These are phyloP conservation scores for Pseudomyrmex concolor DNA, from an alignment of 1,140 invertebrate genomes.

Conservation along the genomic window DNA sequence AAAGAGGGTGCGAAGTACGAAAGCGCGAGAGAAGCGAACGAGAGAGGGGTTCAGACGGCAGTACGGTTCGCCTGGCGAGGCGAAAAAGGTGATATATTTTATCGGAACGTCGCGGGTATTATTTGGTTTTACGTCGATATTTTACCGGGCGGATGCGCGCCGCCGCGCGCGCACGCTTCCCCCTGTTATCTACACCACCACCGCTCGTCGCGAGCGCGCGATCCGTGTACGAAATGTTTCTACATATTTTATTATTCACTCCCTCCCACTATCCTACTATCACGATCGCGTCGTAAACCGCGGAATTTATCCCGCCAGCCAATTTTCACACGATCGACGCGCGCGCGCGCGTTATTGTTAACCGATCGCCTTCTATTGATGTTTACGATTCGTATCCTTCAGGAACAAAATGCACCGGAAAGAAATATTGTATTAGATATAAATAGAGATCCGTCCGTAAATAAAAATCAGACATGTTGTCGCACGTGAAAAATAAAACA, in stretches of 20 bases:
- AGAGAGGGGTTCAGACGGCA: neutral
- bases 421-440: neutral
- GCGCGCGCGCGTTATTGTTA: neutral
- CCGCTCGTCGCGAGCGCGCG: neutral
- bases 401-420: neutral
- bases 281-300: conserved; percentile 17
- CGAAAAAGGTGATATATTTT: conserved; percentile 47
- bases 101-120: conserved; percentile 41
- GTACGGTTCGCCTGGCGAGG: conserved; percentile 1
- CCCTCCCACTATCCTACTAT: neutral
- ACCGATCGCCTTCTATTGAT: neutral
- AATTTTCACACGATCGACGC: conserved; percentile 13
- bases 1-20: conserved; percentile 9
- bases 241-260: conserved; percentile 45
- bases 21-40: neutral
- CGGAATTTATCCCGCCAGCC: conserved; percentile 33
- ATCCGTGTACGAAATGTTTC: conserved; percentile 40
- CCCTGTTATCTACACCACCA: conserved; percentile 14
- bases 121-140: conserved; percentile 56
- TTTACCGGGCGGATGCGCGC: neutral
- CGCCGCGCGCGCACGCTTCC: neutral
- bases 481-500: no score
- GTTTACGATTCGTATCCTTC: neutral
- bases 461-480: no score
- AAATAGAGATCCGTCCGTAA: no score